Evolutionary conservation across 2,888 invertebrate species (phyloP).

Genomic region (Euzetes globulus): DNA sequence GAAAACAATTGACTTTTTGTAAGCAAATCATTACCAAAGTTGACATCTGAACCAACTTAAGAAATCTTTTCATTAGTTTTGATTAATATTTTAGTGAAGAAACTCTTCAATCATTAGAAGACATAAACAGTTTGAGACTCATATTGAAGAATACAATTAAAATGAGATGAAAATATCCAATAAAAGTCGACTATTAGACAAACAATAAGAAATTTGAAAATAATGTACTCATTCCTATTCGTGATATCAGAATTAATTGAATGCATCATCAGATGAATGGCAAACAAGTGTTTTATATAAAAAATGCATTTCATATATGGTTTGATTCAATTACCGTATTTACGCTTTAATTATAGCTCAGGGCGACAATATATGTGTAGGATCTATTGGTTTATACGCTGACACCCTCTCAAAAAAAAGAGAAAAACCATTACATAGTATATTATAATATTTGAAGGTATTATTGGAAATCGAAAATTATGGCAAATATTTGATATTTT

Average conservation of each 20-base stretch:
- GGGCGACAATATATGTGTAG: neutral
- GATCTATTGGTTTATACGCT: conserved; percentile 6
- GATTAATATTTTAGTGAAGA: neutral
- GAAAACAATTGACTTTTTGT: neutral
- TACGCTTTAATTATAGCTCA: conserved; percentile 11
- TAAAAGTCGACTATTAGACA: neutral
- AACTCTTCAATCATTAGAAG: too few relatives aligned
- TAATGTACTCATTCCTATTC: neutral
- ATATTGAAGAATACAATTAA: neutral
- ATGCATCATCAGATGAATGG: conserved; percentile 15
- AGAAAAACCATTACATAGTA: neutral
- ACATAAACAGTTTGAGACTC: neutral
- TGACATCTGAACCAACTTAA: conserved; percentile 16
- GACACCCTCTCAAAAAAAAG: conserved; percentile 21
- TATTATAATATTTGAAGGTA: neutral
- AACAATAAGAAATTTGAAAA: neutral
- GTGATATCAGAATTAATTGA: conserved; percentile 10
- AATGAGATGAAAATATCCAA: neutral
- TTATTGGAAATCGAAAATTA: too few relatives aligned
- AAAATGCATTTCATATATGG: conserved; percentile 12
- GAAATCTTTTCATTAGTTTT: conserved; percentile 3
- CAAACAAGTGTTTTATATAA: neutral
- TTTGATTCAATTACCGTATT: conserved; percentile 20
- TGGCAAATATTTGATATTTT: too few relatives aligned
- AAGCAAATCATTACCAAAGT: conserved; percentile 21